Conservation (phyloP, 2,888 invertebrate genomes). For the Dasysyrphus albostriatus region DNA sequence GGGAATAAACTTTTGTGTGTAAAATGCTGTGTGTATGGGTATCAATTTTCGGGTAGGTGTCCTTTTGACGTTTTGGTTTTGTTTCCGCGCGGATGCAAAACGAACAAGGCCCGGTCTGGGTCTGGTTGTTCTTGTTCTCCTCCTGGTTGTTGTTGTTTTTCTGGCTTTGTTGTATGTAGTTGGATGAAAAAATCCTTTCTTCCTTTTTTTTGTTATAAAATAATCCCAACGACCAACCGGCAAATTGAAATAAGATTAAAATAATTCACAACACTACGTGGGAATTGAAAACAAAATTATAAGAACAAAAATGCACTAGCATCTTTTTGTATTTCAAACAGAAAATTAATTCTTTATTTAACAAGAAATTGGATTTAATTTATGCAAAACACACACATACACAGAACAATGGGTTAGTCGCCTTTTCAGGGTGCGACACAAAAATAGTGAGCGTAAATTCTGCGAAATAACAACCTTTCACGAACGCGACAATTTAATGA, state of each 20-base stretch:
- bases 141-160: slow-evolving; percentile 45
- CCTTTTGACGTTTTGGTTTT: slow-evolving; percentile 65
- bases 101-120: slow-evolving; percentile 5
- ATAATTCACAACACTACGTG: slow-evolving; percentile 30
- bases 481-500: slow-evolving; percentile 68
- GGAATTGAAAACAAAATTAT: background rate
- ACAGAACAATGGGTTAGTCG: slow-evolving; percentile 58
- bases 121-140: slow-evolving; percentile 43
- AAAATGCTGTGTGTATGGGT: slow-evolving; percentile 1
- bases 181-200: slow-evolving; percentile 39
- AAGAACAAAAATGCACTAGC: slow-evolving; percentile 16
- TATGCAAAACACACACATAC: slow-evolving; percentile 52
- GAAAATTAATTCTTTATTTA: slow-evolving; percentile 22
- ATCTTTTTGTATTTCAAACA: slow-evolving; percentile 14
- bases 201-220: background rate
- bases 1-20: slow-evolving; percentile 24
- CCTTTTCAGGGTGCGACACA: slow-evolving; percentile 70
- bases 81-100: slow-evolving; percentile 43
- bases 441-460: slow-evolving; percentile 3
- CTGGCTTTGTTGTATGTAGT: background rate
- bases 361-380: slow-evolving; percentile 30
- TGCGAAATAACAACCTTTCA: slow-evolving; percentile 27
- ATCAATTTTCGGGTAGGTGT: slow-evolving; percentile 45
- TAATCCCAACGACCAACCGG: slow-evolving; percentile 39
- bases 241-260: slow-evolving; percentile 26